Conservation (phyloP, 1,140 invertebrate genomes). For the Popillia japonica region DNA sequence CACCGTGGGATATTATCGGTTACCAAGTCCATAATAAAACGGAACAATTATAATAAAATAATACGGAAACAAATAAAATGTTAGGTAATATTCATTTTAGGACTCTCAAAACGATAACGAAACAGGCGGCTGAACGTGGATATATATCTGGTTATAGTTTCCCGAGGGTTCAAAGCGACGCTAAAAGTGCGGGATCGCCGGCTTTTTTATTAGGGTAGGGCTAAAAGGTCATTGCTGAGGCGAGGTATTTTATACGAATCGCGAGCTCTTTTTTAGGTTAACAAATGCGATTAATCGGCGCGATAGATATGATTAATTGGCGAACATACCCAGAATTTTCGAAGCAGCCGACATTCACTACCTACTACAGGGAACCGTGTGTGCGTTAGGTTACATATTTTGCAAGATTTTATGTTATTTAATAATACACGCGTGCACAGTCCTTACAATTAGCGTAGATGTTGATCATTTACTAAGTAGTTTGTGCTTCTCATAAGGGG, state of each 20-base stretch:
- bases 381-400: too few relatives aligned
- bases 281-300: background rate
- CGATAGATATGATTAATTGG: background rate
- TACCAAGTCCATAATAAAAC: background rate
- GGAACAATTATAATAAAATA: background rate
- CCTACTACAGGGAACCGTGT: too few relatives aligned
- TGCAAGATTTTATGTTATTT: too few relatives aligned
- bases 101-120: background rate
- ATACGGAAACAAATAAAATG: background rate
- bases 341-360: too few relatives aligned
- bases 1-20: too few relatives aligned
- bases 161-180: background rate
- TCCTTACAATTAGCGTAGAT: too few relatives aligned
- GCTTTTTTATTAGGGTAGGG: conserved; percentile 18
- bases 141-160: background rate
- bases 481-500: too few relatives aligned
- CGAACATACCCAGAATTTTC: background rate
- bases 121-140: background rate
- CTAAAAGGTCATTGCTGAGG: background rate
- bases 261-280: background rate
- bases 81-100: conserved; percentile 1
- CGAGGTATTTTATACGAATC: background rate
- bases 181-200: background rate
- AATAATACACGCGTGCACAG: too few relatives aligned
- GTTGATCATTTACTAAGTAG: too few relatives aligned